phyloP scores from a whole-genome alignment of 2,113 vertebrate genomes.

The Brachyhypopomus gauderio region DNA sequence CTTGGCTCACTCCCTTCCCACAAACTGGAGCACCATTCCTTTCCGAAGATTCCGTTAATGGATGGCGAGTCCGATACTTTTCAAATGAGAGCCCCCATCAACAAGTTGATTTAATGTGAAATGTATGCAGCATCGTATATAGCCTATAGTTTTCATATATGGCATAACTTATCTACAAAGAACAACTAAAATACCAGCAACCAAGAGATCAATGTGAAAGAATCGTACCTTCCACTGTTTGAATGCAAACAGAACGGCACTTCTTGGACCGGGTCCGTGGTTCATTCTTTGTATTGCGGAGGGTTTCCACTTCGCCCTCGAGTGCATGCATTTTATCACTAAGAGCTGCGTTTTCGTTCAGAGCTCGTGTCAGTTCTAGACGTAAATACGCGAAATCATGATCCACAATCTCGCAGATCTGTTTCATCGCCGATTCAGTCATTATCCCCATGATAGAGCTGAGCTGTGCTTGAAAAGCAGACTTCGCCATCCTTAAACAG shows the following conservation, averaged over 20 bases:
- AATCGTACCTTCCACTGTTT: slow-evolving; percentile 50
- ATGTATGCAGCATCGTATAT: no score
- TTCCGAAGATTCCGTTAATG: slow-evolving; percentile 72
- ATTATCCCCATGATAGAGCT: slow-evolving; percentile 70
- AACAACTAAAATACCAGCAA: no score
- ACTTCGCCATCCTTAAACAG: no score
- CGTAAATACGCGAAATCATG: slow-evolving; percentile 62
- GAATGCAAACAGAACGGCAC: slow-evolving; percentile 61
- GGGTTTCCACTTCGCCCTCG: slow-evolving; percentile 57
- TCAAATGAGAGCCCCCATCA: background rate
- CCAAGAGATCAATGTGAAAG: no score
- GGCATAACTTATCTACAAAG: no score
- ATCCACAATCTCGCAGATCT: slow-evolving; percentile 69
- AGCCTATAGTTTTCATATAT: no score
- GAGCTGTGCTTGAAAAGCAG: slow-evolving; percentile 63
- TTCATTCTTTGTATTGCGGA: slow-evolving; percentile 44
- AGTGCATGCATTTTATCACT: slow-evolving; percentile 62
- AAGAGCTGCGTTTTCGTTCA: slow-evolving; percentile 61
- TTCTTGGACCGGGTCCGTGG: slow-evolving; percentile 40
- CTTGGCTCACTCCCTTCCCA: slow-evolving; percentile 66
- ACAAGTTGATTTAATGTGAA: no score
- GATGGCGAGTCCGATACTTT: slow-evolving; percentile 57
- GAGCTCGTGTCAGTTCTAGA: slow-evolving; percentile 60
- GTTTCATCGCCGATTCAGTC: slow-evolving; percentile 61
- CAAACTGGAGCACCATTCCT: slow-evolving; percentile 72